Percentiles rank a stretch among this genome's conserved stretches.
Conservation (phyloP, 2,113 vertebrate genomes). For the Ifrita kowaldi region DNA sequence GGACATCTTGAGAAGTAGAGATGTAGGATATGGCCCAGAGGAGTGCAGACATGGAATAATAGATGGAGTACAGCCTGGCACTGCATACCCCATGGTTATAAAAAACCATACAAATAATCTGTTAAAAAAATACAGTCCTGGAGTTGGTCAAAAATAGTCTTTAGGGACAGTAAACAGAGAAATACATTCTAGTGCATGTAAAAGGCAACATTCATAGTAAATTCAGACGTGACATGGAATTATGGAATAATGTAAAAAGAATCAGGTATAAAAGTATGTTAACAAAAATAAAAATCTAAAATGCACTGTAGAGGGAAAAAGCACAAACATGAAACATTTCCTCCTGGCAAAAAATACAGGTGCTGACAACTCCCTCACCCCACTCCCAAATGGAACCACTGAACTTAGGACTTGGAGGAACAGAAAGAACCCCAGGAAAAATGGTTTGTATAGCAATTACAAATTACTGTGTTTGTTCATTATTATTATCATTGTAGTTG, state of each 20-base stretch:
- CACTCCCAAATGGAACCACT: not conserved
- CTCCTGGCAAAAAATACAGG: not conserved
- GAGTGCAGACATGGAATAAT: not conserved
- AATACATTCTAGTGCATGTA: not conserved
- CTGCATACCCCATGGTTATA: not conserved
- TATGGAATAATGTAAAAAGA: not conserved
- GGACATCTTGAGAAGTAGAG: not conserved
- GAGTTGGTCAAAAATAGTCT: fast-evolving
- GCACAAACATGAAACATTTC: not conserved
- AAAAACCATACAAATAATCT: not conserved
- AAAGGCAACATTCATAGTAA: not conserved
- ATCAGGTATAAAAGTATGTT: not conserved
- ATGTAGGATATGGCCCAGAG: not conserved
- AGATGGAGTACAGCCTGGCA: not conserved
- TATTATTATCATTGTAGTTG: not conserved
- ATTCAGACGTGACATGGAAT: not conserved
- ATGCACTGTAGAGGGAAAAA: not conserved
- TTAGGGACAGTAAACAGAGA: not conserved
- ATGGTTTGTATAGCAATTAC: not conserved
- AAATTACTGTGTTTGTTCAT: not conserved
- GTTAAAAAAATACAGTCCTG: not conserved
- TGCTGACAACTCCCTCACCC: not conserved
- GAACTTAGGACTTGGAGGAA: not conserved
- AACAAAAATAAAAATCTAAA: not conserved
- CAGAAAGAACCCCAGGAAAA: not conserved